A percentile compares a stretch with the other conserved stretches of the same genome.
Evolutionary conservation across 1,140 invertebrate genomes (phyloP).

Genomic region (Gonatopus flavifemur): DNA sequence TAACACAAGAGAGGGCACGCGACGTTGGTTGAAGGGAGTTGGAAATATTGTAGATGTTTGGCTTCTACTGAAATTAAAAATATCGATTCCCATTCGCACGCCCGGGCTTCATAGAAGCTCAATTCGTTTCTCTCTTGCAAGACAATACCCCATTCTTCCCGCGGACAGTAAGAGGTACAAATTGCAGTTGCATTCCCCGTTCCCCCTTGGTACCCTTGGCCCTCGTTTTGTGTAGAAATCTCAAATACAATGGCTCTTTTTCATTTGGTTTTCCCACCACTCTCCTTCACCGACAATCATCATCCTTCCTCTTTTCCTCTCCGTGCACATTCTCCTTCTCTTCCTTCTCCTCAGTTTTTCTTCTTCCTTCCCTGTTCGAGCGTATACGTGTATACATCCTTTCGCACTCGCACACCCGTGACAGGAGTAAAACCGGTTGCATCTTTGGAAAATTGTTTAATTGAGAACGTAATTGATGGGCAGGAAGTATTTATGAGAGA

Average conservation of each 20-base stretch:
- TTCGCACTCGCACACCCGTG: slow-evolving; percentile 1
- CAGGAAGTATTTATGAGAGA: no score
- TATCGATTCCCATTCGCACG: slow-evolving; percentile 57
- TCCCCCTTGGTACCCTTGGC: slow-evolving; percentile 15
- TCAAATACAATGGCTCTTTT: slow-evolving; percentile 55
- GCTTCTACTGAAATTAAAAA: slow-evolving; percentile 61
- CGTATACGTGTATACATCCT: slow-evolving; percentile 1
- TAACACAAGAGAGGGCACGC: no score
- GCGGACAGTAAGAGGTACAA: slow-evolving; percentile 59
- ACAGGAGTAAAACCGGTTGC: no score
- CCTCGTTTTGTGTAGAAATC: slow-evolving; percentile 39
- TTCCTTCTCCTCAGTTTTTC: slow-evolving; percentile 2
- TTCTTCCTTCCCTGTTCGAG: background rate
- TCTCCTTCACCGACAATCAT: slow-evolving; percentile 8
- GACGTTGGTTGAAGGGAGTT: no score
- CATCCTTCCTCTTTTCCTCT: background rate
- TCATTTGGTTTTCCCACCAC: slow-evolving; percentile 49
- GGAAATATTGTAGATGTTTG: slow-evolving; percentile 55
- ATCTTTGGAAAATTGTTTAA: no score
- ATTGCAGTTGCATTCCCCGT: slow-evolving; percentile 52
- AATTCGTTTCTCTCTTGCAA: slow-evolving; percentile 57
- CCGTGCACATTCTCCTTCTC: no score
- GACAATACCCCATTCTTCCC: slow-evolving; percentile 57
- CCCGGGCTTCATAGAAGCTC: slow-evolving; percentile 53
- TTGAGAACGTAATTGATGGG: no score